These are phyloP conservation scores for Ligdia adustata DNA, from an alignment of 2,888 invertebrate species.

Conservation along the genomic window DNA sequence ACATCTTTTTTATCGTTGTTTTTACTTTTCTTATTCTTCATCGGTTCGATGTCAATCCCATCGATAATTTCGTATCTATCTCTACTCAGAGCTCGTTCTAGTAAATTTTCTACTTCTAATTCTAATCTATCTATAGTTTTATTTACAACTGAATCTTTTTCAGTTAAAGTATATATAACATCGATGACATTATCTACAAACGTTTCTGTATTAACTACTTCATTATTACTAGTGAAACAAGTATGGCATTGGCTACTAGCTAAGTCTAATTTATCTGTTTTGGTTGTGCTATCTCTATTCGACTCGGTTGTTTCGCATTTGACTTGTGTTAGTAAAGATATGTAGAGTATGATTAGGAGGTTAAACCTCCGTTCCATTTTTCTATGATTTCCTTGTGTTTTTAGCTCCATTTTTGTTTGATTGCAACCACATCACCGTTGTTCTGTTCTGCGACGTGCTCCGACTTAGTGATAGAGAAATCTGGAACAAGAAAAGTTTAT, in stretches of 20 bases:
- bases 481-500: constrained; percentile 59
- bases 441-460: constrained; percentile 26
- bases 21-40: constrained; percentile 34
- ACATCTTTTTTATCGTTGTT: constrained; percentile 18
- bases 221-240: constrained; percentile 65
- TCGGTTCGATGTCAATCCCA: constrained; percentile 79
- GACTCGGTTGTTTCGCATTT: constrained; percentile 58
- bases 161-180: constrained; percentile 56
- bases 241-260: constrained; percentile 75
- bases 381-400: constrained; percentile 48
- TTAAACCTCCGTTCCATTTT: constrained; percentile 64
- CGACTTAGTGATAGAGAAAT: constrained; percentile 49
- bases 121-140: constrained; percentile 70
- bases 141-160: constrained; percentile 62
- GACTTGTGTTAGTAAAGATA: constrained; percentile 56
- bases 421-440: constrained; percentile 69
- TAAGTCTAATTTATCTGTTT: constrained; percentile 56
- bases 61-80: constrained; percentile 84
- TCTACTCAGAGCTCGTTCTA: constrained; percentile 82
- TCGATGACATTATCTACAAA: constrained; percentile 60
- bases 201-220: constrained; percentile 38
- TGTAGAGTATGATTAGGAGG: constrained; percentile 59
- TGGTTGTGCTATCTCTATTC: constrained; percentile 55
- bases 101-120: constrained; percentile 78
- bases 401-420: constrained; percentile 61